Percentiles rank a stretch among this genome's conserved stretches.
phyloP scores from a whole-genome alignment of 2,888 invertebrate species.

The Nomada fucata region DNA sequence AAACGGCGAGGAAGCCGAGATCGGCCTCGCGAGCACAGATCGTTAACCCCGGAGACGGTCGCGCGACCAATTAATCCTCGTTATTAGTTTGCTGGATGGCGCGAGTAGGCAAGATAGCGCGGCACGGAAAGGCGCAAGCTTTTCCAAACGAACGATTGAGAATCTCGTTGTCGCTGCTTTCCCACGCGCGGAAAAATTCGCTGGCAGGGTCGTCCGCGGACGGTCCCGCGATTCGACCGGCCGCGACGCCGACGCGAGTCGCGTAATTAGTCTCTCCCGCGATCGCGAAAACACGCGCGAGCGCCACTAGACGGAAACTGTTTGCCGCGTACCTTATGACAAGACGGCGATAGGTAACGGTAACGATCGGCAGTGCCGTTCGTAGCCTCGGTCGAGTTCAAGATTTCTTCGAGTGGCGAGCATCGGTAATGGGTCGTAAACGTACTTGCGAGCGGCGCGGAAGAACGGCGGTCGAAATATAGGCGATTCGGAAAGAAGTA shows the following conservation, averaged over 20 bases:
- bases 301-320: constrained; percentile 36
- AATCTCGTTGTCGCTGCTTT: constrained; percentile 46
- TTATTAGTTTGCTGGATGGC: constrained; percentile 13
- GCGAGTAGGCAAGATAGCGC: not conserved
- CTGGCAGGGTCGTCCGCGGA: not conserved
- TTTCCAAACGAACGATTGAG: constrained; percentile 38
- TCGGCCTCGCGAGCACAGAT: constrained; percentile 3
- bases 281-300: constrained; percentile 26
- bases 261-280: constrained; percentile 54
- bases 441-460: not conserved
- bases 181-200: constrained; percentile 46
- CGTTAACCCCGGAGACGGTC: constrained; percentile 12
- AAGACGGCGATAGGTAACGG: constrained; percentile 66
- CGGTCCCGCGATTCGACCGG: constrained; percentile 5
- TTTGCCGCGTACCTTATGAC: constrained; percentile 53
- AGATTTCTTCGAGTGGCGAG: constrained; percentile 51
- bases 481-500: constrained; percentile 10
- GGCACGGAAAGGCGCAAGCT: not conserved
- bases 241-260: constrained; percentile 14
- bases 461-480: constrained; percentile 59
- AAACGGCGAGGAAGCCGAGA: not conserved
- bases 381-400: constrained; percentile 63
- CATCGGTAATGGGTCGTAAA: not conserved
- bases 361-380: constrained; percentile 60
- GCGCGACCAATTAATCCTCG: constrained; percentile 36